Conservation (phyloP, 2,888 invertebrate species). For the Tethea ocularis region DNA sequence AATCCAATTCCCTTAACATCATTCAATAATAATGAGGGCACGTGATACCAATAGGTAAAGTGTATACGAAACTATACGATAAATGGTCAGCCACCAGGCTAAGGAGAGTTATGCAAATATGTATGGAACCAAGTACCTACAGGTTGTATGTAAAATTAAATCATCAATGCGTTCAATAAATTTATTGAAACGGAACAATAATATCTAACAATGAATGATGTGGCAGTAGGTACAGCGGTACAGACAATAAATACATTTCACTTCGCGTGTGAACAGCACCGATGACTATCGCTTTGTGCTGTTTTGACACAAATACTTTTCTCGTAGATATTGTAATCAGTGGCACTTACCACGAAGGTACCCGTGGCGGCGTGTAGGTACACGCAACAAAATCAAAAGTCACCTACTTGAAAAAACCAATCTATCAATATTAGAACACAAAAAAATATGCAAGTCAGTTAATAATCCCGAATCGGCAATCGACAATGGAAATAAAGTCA, state of each 20-base stretch:
- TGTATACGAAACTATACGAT: slow-evolving; percentile 18
- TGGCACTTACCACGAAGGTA: slow-evolving; percentile 52
- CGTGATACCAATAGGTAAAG: slow-evolving; percentile 21
- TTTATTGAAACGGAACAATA: slow-evolving; percentile 48
- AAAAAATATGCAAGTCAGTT: slow-evolving; percentile 84
- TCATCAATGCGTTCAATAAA: slow-evolving; percentile 51
- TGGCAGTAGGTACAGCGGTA: slow-evolving; percentile 36
- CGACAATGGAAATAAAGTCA: slow-evolving; percentile 83
- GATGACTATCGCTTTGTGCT: slow-evolving; percentile 74
- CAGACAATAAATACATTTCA: slow-evolving; percentile 68
- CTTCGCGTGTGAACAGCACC: slow-evolving; percentile 63
- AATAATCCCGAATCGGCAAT: slow-evolving; percentile 83
- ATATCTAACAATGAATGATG: slow-evolving; percentile 48
- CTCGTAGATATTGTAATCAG: slow-evolving; percentile 67
- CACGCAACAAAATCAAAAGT: slow-evolving; percentile 71
- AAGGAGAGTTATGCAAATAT: not conserved
- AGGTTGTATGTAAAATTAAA: slow-evolving; percentile 43
- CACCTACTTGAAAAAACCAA: slow-evolving; percentile 77
- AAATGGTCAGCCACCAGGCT: slow-evolving; percentile 13
- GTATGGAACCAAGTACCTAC: not conserved
- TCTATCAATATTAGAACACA: slow-evolving; percentile 84
- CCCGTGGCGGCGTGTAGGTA: slow-evolving; percentile 36
- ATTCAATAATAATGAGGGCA: slow-evolving; percentile 45
- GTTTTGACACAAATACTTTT: slow-evolving; percentile 70
- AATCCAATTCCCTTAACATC: slow-evolving; percentile 71